phyloP scores from a whole-genome alignment of 1,140 invertebrate species.

The Drosophila virilis region DNA sequence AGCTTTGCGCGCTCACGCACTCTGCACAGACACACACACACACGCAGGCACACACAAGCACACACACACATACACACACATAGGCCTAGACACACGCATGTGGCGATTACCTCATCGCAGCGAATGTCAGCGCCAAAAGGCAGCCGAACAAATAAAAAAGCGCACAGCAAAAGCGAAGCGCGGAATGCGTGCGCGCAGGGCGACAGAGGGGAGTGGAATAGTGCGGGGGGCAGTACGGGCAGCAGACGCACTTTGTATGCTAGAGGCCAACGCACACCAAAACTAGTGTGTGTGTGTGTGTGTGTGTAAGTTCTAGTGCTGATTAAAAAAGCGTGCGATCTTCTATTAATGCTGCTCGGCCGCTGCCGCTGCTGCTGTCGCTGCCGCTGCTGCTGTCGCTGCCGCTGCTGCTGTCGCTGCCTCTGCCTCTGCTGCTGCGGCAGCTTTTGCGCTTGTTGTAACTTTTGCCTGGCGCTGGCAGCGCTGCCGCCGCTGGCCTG shows the following conservation, averaged over 20 bases:
- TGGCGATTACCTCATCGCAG: conserved; percentile 78
- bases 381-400: neutral
- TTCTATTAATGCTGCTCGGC: conserved; percentile 45
- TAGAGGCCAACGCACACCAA: conserved; percentile 52
- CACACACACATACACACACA: conserved; percentile 38
- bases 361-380: conserved; percentile 7
- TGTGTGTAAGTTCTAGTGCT: conserved; percentile 53
- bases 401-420: too few species aligned
- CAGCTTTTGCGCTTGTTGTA: conserved; percentile 42
- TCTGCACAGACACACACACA: conserved; percentile 32
- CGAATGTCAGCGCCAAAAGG: conserved; percentile 63
- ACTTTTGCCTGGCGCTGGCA: conserved; percentile 39
- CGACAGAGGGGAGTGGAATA: conserved; percentile 2
- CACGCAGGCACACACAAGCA: conserved; percentile 30
- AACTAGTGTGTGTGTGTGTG: conserved; percentile 15
- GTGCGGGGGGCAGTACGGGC: neutral
- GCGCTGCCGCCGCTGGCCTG: conserved; percentile 30
- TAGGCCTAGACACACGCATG: conserved; percentile 53
- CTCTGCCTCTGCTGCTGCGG: too few species aligned
- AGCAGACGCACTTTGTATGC: conserved; percentile 49
- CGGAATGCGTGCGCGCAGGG: conserved; percentile 69
- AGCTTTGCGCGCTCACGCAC: conserved; percentile 64
- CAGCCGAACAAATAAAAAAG: conserved; percentile 36
- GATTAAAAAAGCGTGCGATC: conserved; percentile 68
- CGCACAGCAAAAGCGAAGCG: conserved; percentile 61